Conservation (phyloP, 2,888 invertebrate genomes). For the Drosophila acutilabella region DNA sequence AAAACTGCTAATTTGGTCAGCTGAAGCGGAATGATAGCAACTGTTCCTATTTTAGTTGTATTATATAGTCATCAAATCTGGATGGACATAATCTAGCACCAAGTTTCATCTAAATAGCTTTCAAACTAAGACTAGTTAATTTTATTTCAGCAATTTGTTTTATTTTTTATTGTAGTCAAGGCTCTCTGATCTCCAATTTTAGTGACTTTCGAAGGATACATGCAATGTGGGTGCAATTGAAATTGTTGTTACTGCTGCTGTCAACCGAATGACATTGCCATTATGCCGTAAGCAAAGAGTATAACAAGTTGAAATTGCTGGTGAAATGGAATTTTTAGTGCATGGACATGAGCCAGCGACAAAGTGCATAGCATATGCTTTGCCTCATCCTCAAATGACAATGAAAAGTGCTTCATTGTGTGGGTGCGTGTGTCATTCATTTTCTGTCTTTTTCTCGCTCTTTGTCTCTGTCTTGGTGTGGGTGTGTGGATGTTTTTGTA, state of each 20-base stretch:
- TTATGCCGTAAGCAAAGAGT: conserved; percentile 48
- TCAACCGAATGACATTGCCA: conserved; percentile 49
- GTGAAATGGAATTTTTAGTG: conserved; percentile 75
- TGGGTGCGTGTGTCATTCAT: background rate
- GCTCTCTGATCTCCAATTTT: conserved; percentile 14
- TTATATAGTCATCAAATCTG: too few relatives aligned
- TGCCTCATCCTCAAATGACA: conserved; percentile 63
- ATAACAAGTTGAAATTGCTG: conserved; percentile 64
- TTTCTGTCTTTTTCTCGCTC: background rate
- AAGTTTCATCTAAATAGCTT: too few relatives aligned
- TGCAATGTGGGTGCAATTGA: conserved; percentile 23
- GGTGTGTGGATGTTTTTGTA: background rate
- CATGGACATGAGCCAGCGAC: conserved; percentile 73
- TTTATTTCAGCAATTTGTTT: too few relatives aligned
- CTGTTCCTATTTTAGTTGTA: too few relatives aligned
- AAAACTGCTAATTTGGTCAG: too few relatives aligned
- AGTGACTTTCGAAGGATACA: conserved; percentile 1
- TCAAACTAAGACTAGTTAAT: too few relatives aligned
- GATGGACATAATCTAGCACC: too few relatives aligned
- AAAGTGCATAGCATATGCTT: conserved; percentile 55
- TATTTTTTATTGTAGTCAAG: background rate
- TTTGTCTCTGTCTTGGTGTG: background rate
- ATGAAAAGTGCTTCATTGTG: conserved; percentile 58
- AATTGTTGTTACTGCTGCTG: too few relatives aligned
- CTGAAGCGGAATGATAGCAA: too few relatives aligned